Percentiles rank a stretch among this genome's conserved stretches.
Evolutionary conservation across 1,140 invertebrate species (phyloP).

Genomic region (Drosophila azteca): DNA sequence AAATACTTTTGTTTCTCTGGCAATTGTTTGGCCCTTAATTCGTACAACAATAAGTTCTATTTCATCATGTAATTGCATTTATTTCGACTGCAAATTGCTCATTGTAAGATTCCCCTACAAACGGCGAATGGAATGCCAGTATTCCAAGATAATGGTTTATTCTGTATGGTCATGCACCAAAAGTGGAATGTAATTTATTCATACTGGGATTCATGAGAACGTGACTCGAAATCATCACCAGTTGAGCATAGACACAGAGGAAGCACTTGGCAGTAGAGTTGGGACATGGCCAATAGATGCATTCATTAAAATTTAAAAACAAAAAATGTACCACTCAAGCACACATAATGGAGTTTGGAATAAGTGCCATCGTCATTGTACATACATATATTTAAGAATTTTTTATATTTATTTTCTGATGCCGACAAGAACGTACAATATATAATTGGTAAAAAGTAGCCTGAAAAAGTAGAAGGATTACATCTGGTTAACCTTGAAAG

Average conservation of each 20-base stretch:
- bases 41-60: neutral
- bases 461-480: too few relatives aligned
- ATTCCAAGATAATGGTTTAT: conserved; percentile 20
- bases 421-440: too few relatives aligned
- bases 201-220: conserved; percentile 32
- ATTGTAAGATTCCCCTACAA: conserved; percentile 15
- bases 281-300: too few relatives aligned
- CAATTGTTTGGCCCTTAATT: conserved; percentile 46
- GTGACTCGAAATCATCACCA: conserved; percentile 29
- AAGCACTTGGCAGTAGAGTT: neutral
- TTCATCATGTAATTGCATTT: conserved; percentile 43
- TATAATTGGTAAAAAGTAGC: too few relatives aligned
- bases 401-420: too few relatives aligned
- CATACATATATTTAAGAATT: too few relatives aligned
- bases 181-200: conserved; percentile 40
- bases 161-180: conserved; percentile 6
- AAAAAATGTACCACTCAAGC: too few relatives aligned
- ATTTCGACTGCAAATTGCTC: conserved; percentile 32
- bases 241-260: neutral
- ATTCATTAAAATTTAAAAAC: too few relatives aligned
- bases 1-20: conserved; percentile 20
- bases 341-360: too few relatives aligned
- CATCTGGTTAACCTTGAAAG: too few relatives aligned
- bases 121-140: conserved; percentile 28
- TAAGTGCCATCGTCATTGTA: too few relatives aligned